Evolutionary conservation across 2,797 vertebrate genomes (phyloP), one percentile per base, ranked within the genome.

Genomic region (Pelochelys cantorii): DNA sequence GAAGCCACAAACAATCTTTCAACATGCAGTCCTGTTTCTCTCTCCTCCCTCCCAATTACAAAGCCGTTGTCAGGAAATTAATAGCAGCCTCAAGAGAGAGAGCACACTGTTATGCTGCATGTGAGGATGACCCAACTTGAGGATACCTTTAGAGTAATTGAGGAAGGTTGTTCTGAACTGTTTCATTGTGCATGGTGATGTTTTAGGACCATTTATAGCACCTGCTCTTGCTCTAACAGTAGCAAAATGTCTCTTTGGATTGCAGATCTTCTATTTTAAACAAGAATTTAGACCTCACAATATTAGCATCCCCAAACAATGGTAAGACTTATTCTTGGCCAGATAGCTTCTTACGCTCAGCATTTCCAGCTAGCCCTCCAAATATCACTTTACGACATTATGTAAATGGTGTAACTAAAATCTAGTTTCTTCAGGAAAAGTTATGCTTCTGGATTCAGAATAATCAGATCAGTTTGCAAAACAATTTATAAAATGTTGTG

Each of bases 401-500:
- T 34, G 9, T 68, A 68, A 20, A 68, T 34, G 9, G 65, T n/a
- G n/a, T 17, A 68, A 20, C 65, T 48, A 75, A 48, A 48, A 75
- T 75, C 71, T 27, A 14, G 37, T 48, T 75, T 75, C 37, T 27
- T 48, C 27, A 20, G 34, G 14, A 74, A 42, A 25, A 42, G 12
- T 37, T 42, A 25, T 68, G n/a, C n/a, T 18, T 53, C 37, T 93
- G 88, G 54, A 65, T 92, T 93, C 3, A 5, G 37, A 81, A 77
- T 71, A 83, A 27, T 92, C 65, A 34, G 91, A 88, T 92, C 94
- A 87, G 87, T 90, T 91, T 93, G 71, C 55, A 92, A 4, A 57
- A 57, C 17, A 34, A 15, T 68, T 34, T 68, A n/a, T 68, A 68
- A 65, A 68, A 34, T 68, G n/a, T 68, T 17, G 4, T 34, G n/a